Evolutionary conservation across 2,113 vertebrate species (phyloP), one percentile per base, ranked within the genome.

Genomic region (Phrynosoma blainvillii): DNA sequence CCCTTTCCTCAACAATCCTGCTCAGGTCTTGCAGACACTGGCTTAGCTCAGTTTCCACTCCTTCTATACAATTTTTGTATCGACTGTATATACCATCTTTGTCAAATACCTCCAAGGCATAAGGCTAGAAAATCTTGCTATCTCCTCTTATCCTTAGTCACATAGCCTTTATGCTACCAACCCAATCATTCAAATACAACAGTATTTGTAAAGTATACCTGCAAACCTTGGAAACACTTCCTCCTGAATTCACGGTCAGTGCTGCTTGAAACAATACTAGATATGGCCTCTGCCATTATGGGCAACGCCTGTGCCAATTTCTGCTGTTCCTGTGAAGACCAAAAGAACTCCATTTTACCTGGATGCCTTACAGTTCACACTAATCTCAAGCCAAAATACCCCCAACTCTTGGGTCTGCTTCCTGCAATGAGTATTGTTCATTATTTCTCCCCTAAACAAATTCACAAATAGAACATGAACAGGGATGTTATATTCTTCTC

Each of bases 191-290:
- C 36, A 21, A 32, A 12, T 36, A 16, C 40, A 30, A 74, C 13
- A 20, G 5, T 11, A 73, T 56, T 32, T 75, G 7, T 36, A 56
- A 74, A 21, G 21, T 27, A 3, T 66, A 96, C 96, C 89, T 95
- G 92, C 82, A 96, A 71, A 18, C 73, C 56, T 68, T 93, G 92
- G 52, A 96, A 85, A 71, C 95, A 96, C 16, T 40, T 85, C 10
- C 87, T 77, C 71, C 96, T 82, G 90, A 96, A 96, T 54, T 80
- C 90, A 32, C 75, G 70, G 59, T 84, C 80, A 20, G 94, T 94
- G 85, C 96, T 96, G 85, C 91, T 93, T 1, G 90, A 90, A 78
- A 95, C 73, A 0, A 96, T 79, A 68, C 82, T 93, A 87, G 92
- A 82, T 90, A 96, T 91, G 77, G 96, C 92, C 21, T 70, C 88